A percentile compares a stretch with the other conserved stretches of the same genome.
These are phyloP conservation scores for Rhamnusium bicolor DNA, from an alignment of 2,888 invertebrate species.

Conservation along the genomic window DNA sequence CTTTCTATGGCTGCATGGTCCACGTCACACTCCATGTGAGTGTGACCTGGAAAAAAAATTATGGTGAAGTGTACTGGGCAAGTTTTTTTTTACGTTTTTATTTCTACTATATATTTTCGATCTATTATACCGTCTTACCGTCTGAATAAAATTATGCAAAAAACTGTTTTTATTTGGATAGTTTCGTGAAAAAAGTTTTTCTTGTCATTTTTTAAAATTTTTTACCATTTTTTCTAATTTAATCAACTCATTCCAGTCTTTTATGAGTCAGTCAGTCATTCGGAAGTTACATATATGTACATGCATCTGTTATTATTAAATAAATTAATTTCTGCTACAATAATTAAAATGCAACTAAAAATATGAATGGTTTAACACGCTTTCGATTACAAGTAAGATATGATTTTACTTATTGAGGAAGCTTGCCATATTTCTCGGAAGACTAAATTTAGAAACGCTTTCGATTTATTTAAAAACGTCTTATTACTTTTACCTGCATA, in stretches of 20 bases:
- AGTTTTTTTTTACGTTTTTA: too few species aligned
- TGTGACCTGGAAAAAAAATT: conserved; percentile 3
- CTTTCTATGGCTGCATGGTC: background rate
- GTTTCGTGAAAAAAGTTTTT: too few species aligned
- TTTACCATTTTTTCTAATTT: too few species aligned
- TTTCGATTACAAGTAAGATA: background rate
- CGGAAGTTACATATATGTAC: too few species aligned
- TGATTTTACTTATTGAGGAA: background rate
- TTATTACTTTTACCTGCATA: background rate
- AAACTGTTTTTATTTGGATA: too few species aligned
- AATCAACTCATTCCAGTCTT: background rate
- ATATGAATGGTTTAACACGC: background rate
- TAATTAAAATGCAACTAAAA: background rate
- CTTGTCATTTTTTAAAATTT: too few species aligned
- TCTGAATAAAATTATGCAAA: too few species aligned
- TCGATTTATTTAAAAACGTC: background rate
- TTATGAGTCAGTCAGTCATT: background rate
- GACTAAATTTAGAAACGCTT: background rate
- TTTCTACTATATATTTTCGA: too few species aligned
- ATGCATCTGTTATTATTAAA: background rate
- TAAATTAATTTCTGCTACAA: background rate
- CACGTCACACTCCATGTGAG: background rate
- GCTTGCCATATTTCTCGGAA: background rate
- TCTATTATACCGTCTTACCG: too few species aligned
- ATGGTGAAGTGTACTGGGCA: background rate